phyloP scores from a whole-genome alignment of 1,140 invertebrate genomes.

The Scaptodrosophila lebanonensis region DNA sequence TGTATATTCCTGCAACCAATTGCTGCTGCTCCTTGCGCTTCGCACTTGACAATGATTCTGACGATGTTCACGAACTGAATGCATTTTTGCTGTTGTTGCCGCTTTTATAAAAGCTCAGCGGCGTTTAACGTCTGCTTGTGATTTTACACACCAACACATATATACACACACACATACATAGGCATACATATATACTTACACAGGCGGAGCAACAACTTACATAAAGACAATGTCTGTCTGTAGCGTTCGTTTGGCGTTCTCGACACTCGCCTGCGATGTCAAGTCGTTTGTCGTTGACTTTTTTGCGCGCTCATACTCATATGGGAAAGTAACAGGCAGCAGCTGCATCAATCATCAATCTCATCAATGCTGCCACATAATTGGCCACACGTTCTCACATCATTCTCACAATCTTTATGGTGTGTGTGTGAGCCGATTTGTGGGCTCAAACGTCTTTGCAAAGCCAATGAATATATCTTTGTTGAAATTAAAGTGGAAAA shows the following conservation, averaged over 20 bases:
- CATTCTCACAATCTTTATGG: too few species aligned
- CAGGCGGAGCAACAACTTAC: constrained; percentile 7
- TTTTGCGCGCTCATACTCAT: background rate
- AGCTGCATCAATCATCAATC: constrained; percentile 25
- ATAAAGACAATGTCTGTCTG: constrained; percentile 25
- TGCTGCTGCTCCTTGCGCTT: constrained; percentile 20
- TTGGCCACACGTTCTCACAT: constrained; percentile 8
- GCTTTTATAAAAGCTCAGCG: constrained; percentile 73
- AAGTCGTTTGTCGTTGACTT: background rate
- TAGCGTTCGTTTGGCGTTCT: too few species aligned
- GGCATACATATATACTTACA: background rate
- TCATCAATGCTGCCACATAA: constrained; percentile 34
- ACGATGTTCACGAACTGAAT: constrained; percentile 61
- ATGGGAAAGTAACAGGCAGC: constrained; percentile 21
- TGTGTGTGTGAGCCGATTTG: too few species aligned
- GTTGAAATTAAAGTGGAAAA: too few species aligned
- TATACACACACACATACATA: constrained; percentile 5
- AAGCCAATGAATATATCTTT: too few species aligned
- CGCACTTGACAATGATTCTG: constrained; percentile 61
- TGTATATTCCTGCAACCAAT: constrained; percentile 3
- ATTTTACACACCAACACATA: too few species aligned
- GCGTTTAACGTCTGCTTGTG: too few species aligned
- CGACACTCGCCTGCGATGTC: constrained; percentile 22
- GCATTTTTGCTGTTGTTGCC: constrained; percentile 48
- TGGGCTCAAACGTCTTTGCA: too few species aligned